A percentile compares a stretch with the other conserved stretches of the same genome.
These are phyloP conservation scores for Leucophenga montana DNA, from an alignment of 2,888 invertebrate species.

Conservation along the genomic window DNA sequence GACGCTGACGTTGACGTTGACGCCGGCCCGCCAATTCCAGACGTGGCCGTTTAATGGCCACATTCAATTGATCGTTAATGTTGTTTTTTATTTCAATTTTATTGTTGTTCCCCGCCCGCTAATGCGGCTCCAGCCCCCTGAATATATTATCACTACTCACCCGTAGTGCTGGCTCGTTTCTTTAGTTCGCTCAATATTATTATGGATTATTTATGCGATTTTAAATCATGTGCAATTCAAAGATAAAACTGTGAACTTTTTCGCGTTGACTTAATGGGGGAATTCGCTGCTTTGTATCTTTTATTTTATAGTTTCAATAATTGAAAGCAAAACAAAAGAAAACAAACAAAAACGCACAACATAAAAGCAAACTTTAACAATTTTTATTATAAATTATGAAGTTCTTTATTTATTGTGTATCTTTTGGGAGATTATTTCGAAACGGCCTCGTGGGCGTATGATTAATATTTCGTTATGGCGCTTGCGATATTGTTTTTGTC, in stretches of 20 bases:
- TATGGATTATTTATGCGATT: constrained; percentile 68
- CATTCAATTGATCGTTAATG: constrained; percentile 70
- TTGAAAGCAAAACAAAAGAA: background rate
- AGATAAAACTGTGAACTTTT: constrained; percentile 55
- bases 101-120: constrained; percentile 32
- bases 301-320: constrained; percentile 4
- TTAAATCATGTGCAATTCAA: constrained; percentile 63
- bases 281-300: constrained; percentile 34
- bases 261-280: constrained; percentile 54
- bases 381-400: constrained; percentile 45
- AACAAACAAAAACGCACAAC: constrained; percentile 45
- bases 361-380: constrained; percentile 56
- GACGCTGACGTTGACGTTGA: constrained; percentile 41
- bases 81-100: constrained; percentile 58
- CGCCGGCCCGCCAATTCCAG: constrained; percentile 35
- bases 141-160: constrained; percentile 46
- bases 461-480: constrained; percentile 52
- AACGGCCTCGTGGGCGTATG: constrained; percentile 54
- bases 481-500: constrained; percentile 11
- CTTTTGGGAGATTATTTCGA: constrained; percentile 33
- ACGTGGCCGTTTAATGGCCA: constrained; percentile 62
- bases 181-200: constrained; percentile 51
- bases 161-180: constrained; percentile 36
- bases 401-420: constrained; percentile 49
- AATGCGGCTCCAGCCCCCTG: background rate